Percentiles rank a stretch among this genome's conserved stretches.
Conservation (phyloP, 2,888 invertebrate species). For the Lasioglossum oenotherae region DNA sequence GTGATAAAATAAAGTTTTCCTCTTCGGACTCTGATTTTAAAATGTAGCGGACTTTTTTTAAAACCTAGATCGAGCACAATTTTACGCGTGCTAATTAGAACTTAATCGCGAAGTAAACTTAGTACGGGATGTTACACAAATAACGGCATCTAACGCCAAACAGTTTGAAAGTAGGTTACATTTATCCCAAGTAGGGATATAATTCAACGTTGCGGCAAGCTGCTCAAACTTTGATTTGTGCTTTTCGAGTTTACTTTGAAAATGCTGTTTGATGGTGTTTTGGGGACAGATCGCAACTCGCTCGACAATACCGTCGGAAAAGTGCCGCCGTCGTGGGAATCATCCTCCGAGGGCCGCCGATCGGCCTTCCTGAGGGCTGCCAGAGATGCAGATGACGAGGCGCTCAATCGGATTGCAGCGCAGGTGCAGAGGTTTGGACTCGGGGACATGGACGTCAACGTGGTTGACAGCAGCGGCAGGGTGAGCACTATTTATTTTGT, state of each 20-base stretch:
- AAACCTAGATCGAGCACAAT: too few species aligned
- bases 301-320: conserved; percentile 53
- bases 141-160: too few species aligned
- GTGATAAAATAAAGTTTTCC: too few species aligned
- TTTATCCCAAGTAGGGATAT: background rate
- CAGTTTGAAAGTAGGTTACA: background rate
- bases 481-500: conserved; percentile 82
- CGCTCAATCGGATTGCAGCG: conserved; percentile 84
- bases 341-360: conserved; percentile 78
- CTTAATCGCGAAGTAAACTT: background rate
- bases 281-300: conserved; percentile 48
- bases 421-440: conserved; percentile 81
- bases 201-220: too few species aligned
- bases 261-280: background rate
- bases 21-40: too few species aligned
- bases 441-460: conserved; percentile 85
- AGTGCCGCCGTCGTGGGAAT: conserved; percentile 74
- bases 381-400: conserved; percentile 85
- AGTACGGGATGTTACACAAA: too few species aligned
- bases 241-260: background rate
- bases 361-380: conserved; percentile 85
- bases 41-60: too few species aligned
- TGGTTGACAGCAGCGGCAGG: conserved; percentile 86
- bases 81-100: too few species aligned
- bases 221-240: background rate